Evolutionary conservation across 1,140 invertebrate species (phyloP), one percentile per base, ranked within the genome.

Genomic region (Ceratitis capitata): DNA sequence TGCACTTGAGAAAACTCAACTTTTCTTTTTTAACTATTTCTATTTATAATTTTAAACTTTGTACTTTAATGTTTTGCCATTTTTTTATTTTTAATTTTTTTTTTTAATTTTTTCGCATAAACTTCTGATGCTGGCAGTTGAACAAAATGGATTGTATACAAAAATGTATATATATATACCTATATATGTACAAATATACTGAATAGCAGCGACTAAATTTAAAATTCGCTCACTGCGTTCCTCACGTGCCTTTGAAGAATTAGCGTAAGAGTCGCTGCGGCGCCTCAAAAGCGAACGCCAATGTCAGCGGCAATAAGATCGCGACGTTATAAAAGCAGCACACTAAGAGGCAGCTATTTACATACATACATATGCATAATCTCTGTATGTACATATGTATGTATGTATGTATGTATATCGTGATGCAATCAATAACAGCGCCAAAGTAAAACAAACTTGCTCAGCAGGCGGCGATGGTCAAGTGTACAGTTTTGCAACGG

Each of bases 251-350:
- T 42, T 53, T 45, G 29, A n/a, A n/a, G n/a, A 69, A 58, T 53
- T 39, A 83, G 64, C 82, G 85, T 86, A 82, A 86, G 58, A 83
- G 85, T 49, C 85, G 61, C 58, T 35, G 64, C 42, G 85, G 85
- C 85, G 85, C 85, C 85, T n/a, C 39, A 7, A 3, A 23, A 78
- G 39, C 19, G 26, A 29, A 10, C 9, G n/a, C 69, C 35, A 47
- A 45, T 14, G 10, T 2, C 39, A 78, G 69, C 69, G 51, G n/a
- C 51, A 5, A 6, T n/a, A n/a, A n/a, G n/a, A n/a, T n/a, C n/a
- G n/a, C n/a, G n/a, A n/a, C n/a, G n/a, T n/a, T n/a, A 53, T n/a
- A 53, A 53, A 53, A 53, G 51, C 51, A n/a, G n/a, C n/a, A n/a
- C n/a, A n/a, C n/a, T n/a, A 56, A 23, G 51, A 7, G 51, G n/a